A percentile compares a stretch with the other conserved stretches of the same genome.
These are phyloP conservation scores for Eulemur rubriventer DNA, from an alignment of 2,797 vertebrate genomes.

Conservation along the genomic window DNA sequence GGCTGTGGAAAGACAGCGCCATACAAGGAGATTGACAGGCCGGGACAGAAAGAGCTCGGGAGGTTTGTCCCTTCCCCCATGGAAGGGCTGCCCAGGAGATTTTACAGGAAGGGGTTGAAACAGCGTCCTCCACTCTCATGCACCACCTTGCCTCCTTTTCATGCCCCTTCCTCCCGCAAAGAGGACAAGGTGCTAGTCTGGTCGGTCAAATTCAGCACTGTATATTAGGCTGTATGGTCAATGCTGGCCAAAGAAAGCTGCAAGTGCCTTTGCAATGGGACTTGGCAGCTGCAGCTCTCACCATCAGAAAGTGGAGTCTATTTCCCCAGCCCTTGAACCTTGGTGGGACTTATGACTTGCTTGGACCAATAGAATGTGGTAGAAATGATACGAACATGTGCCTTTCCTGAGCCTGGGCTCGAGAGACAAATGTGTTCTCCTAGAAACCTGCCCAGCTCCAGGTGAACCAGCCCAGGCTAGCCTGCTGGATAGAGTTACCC, in stretches of 20 bases:
- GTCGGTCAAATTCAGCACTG: accelerated
- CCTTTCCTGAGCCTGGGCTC: background rate
- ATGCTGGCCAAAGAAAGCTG: background rate
- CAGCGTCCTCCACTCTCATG: accelerated
- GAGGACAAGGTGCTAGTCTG: accelerated
- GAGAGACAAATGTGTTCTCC: accelerated
- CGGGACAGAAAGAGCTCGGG: accelerated
- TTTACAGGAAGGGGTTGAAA: accelerated
- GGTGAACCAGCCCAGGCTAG: background rate
- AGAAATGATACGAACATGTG: accelerated
- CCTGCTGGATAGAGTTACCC: background rate
- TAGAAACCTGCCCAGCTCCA: background rate
- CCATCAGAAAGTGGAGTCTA: background rate
- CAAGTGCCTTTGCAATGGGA: accelerated
- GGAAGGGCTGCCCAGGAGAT: accelerated
- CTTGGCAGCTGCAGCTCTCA: background rate
- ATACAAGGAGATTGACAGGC: accelerated
- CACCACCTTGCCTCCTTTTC: accelerated
- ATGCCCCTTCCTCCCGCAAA: background rate
- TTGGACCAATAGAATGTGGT: background rate
- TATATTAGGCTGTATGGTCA: accelerated
- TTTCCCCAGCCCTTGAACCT: accelerated
- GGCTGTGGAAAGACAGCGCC: background rate
- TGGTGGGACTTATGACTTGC: accelerated
- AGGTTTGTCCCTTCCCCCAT: accelerated